Base-by-base conservation (phyloP, 2,113 vertebrate genomes). In the Hydropotes inermis region DNA sequence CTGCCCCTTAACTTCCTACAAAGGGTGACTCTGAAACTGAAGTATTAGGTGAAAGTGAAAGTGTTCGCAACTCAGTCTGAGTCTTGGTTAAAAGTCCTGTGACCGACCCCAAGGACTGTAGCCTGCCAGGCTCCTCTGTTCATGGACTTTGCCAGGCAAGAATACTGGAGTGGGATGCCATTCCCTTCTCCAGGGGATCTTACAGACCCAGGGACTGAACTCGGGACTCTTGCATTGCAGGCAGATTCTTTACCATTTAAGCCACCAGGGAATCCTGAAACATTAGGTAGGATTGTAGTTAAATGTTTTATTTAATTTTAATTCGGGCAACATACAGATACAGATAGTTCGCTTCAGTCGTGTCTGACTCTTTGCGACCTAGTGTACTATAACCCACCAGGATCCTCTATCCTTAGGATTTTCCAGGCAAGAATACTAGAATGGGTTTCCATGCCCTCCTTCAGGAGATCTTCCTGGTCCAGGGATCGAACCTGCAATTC, bases 341-440 rank as follows among this genome's bases (percentile, higher is more conserved):
- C 28, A 3, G 1, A 13, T 74, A 74, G 6, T 27, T 74, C 1
- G 1, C 36, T 25, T 76, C 36, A 43, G 36, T 27, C 23, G 0
- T 23, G 36, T 43, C 36, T 0, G 0, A 43, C 23, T 27, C 70
- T 76, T 76, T 76, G 36, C 0, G 6, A 76, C 12, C 36, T 39
- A 13, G 2, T 25, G 36, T 36, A 76, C 36, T 76, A 3, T 43
- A 43, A 70, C 12, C 36, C 70, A 43, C 70, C 70, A 76, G 23
- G 36, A 39, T 43, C 70, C 21, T 43, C 23, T 76, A 23, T 25
- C 39, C 70, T 13, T 43, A 23, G 70, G 36, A 27, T 76, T 76
- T 23, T 76, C 36, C 70, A 76, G 70, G 70, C 21, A 76, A 76
- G 23, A 76, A 14, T 76, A 25, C 70, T 27, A 43, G 11, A 76